Evolutionary conservation across 1,140 invertebrate genomes (phyloP).

Genomic region (Elysia chlorotica): DNA sequence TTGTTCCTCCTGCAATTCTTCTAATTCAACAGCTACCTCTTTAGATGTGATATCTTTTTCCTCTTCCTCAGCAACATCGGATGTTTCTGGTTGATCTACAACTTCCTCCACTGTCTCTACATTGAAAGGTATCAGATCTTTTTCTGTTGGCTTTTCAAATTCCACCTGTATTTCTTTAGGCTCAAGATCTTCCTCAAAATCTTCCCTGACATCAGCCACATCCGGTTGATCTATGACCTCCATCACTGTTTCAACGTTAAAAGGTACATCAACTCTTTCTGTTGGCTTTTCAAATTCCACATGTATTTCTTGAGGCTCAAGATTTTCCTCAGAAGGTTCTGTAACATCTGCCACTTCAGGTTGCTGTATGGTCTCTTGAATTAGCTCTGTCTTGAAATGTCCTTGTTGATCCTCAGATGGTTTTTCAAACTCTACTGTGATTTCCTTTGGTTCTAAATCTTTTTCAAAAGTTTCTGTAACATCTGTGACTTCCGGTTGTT

Average conservation of each 20-base stretch:
- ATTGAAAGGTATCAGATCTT: slow-evolving; percentile 29
- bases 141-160: slow-evolving; percentile 26
- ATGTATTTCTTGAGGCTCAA: slow-evolving; percentile 27
- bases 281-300: slow-evolving; percentile 31
- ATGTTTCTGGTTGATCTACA: slow-evolving; percentile 31
- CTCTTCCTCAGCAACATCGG: slow-evolving; percentile 27
- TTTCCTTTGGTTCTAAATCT: slow-evolving; percentile 23
- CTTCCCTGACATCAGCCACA: slow-evolving; percentile 28
- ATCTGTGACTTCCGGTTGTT: slow-evolving; percentile 27
- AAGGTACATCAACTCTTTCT: slow-evolving; percentile 27
- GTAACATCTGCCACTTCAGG: slow-evolving; percentile 16
- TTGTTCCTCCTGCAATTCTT: slow-evolving; percentile 10
- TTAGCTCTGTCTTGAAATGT: slow-evolving; percentile 29
- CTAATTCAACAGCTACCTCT: slow-evolving; percentile 26
- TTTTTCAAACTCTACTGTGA: slow-evolving; percentile 25
- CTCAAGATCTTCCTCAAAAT: slow-evolving; percentile 21
- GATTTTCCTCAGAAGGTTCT: slow-evolving; percentile 22
- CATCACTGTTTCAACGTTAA: slow-evolving; percentile 25
- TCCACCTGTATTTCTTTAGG: slow-evolving; percentile 31
- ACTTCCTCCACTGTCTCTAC: slow-evolving; percentile 30
- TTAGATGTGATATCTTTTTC: slow-evolving; percentile 13
- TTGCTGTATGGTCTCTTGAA: slow-evolving; percentile 23
- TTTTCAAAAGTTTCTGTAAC: slow-evolving; percentile 23
- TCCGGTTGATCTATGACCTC: slow-evolving; percentile 31
- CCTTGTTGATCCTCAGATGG: slow-evolving; percentile 25